Conservation (phyloP, 2,797 vertebrate genomes). For the Poecilia picta region DNA sequence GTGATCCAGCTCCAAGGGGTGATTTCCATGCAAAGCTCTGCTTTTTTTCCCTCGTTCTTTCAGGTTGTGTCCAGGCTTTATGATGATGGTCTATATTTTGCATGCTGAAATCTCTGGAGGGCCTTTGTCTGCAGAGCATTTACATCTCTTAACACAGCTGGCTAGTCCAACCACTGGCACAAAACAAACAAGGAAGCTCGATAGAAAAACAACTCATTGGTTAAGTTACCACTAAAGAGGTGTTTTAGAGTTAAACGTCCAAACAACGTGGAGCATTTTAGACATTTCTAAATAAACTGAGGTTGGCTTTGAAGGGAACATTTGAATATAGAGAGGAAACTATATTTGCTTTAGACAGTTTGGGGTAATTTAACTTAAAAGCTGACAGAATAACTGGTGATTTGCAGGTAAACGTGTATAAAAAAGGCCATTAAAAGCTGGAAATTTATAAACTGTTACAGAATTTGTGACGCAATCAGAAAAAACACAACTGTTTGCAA, state of each 20-base stretch:
- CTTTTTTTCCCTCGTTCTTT: constrained; percentile 40
- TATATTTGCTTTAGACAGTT: constrained; percentile 50
- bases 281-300: constrained; percentile 74
- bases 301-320: constrained; percentile 51
- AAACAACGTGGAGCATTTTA: constrained; percentile 73
- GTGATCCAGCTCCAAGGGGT: background rate
- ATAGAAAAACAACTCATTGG: constrained; percentile 72
- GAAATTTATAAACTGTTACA: background rate
- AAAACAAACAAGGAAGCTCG: constrained; percentile 73
- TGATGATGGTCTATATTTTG: constrained; percentile 73
- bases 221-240: constrained; percentile 82
- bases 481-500: background rate
- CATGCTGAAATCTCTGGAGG: constrained; percentile 77
- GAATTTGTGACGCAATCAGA: background rate
- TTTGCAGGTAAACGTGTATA: background rate
- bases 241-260: constrained; percentile 73
- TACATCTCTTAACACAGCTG: constrained; percentile 85
- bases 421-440: background rate
- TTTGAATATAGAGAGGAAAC: constrained; percentile 72
- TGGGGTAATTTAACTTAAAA: constrained; percentile 22
- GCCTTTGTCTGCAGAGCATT: constrained; percentile 75
- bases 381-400: background rate
- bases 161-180: constrained; percentile 72
- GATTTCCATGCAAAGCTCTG: constrained; percentile 11
- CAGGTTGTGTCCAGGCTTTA: constrained; percentile 54